phyloP scores from a whole-genome alignment of 2,888 invertebrate species.

The Orthosia incerta region DNA sequence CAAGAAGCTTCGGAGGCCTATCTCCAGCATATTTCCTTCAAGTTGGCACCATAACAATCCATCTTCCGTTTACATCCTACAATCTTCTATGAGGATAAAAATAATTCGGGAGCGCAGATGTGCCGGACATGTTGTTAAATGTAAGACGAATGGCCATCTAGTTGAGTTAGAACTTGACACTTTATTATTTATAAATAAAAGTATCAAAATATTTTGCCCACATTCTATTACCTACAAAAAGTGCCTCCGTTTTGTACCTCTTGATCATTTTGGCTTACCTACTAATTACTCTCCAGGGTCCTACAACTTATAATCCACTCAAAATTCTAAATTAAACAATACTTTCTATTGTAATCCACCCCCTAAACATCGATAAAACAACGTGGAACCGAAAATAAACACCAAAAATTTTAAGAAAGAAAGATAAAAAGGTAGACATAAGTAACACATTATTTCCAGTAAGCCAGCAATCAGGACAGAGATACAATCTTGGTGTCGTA shows the following conservation, averaged over 20 bases:
- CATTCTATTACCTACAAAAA: background rate
- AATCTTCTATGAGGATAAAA: conserved; percentile 50
- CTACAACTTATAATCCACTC: background rate
- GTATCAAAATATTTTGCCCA: background rate
- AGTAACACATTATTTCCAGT: conserved; percentile 80
- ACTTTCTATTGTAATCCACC: background rate
- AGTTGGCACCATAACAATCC: conserved; percentile 34
- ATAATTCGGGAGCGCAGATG: conserved; percentile 64
- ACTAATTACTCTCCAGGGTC: background rate
- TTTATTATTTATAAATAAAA: conserved; percentile 53
- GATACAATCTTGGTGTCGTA: conserved; percentile 78
- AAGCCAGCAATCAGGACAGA: conserved; percentile 77
- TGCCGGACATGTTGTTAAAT: conserved; percentile 62
- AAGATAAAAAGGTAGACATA: conserved; percentile 71
- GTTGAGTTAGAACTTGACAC: conserved; percentile 45
- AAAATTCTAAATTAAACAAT: background rate
- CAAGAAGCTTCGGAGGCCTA: background rate
- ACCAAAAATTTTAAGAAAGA: conserved; percentile 21
- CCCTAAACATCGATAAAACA: conserved; percentile 19
- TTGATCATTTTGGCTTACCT: background rate
- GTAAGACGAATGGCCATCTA: conserved; percentile 55
- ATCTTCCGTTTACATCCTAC: conserved; percentile 50
- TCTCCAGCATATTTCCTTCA: background rate
- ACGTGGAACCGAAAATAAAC: conserved; percentile 11
- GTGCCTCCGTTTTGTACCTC: background rate